Percentiles rank a stretch among this genome's conserved stretches.
Conservation (phyloP, 2,113 vertebrate species). For the Litocranius walleri region DNA sequence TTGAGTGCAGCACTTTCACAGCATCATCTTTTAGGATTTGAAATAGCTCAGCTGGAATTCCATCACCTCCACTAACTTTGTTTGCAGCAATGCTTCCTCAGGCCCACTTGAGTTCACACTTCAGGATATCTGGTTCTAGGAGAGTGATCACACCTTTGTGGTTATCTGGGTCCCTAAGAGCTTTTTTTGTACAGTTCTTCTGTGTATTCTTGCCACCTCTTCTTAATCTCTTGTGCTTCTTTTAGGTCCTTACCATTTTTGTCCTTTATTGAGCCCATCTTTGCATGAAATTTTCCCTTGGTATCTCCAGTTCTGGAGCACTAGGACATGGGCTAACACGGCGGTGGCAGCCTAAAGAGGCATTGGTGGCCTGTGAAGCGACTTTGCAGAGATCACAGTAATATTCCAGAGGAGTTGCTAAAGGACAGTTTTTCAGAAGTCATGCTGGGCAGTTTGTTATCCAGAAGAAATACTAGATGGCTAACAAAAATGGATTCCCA, state of each 20-base stretch:
- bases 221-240: not conserved
- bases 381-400: not conserved
- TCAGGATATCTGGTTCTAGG: not conserved
- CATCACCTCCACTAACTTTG: not conserved
- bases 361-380: not conserved
- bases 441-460: not conserved
- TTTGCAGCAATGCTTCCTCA: not conserved
- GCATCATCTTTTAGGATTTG: not conserved
- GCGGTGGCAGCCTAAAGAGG: not conserved
- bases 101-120: not conserved
- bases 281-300: not conserved
- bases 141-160: not conserved
- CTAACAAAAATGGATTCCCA: not conserved
- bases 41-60: not conserved
- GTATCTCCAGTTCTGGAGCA: not conserved
- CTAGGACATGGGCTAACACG: not conserved
- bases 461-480: not conserved
- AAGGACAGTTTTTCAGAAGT: not conserved
- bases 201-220: not conserved
- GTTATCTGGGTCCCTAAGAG: not conserved
- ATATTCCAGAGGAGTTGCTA: not conserved
- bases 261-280: not conserved
- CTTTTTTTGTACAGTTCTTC: not conserved
- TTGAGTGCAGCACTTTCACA: not conserved
- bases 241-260: not conserved